These are phyloP conservation scores for Onthophagus taurus DNA, from an alignment of 1,140 invertebrate species.

Conservation along the genomic window DNA sequence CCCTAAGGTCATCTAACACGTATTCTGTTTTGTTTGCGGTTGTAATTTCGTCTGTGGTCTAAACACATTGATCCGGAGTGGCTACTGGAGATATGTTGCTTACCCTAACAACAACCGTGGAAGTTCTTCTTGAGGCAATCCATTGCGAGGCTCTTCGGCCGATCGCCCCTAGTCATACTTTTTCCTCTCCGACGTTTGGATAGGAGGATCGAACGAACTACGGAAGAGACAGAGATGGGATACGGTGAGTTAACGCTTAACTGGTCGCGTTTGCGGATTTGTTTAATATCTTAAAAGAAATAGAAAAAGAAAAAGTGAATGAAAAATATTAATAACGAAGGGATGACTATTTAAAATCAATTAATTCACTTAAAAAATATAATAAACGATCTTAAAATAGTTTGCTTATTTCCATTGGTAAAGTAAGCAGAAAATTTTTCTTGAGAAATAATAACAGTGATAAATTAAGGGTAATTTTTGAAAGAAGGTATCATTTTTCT, in stretches of 20 bases:
- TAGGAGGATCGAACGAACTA: slow-evolving; percentile 34
- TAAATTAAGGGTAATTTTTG: too few species aligned
- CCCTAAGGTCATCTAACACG: too few species aligned
- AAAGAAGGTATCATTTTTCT: too few species aligned
- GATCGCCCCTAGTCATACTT: slow-evolving; percentile 34
- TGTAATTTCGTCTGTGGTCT: slow-evolving; percentile 5
- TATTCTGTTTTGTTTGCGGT: too few species aligned
- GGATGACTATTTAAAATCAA: too few species aligned
- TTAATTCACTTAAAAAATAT: neutral
- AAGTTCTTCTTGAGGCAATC: slow-evolving; percentile 26
- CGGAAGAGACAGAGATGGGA: slow-evolving; percentile 19
- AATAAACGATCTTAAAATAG: too few species aligned
- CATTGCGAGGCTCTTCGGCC: slow-evolving; percentile 32
- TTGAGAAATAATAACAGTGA: too few species aligned
- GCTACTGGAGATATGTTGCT: slow-evolving; percentile 1
- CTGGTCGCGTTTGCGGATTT: neutral
- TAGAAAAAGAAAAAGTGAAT: neutral
- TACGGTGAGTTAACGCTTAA: too few species aligned
- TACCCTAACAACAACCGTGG: slow-evolving; percentile 8
- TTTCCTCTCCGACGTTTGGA: slow-evolving; percentile 31
- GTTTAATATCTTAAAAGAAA: slow-evolving; percentile 1
- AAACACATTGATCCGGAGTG: slow-evolving; percentile 14
- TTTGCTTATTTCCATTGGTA: too few species aligned
- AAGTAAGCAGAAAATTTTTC: too few species aligned
- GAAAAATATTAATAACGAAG: neutral